phyloP scores from a whole-genome alignment of 2,888 invertebrate species.

The Volucella bombylans region DNA sequence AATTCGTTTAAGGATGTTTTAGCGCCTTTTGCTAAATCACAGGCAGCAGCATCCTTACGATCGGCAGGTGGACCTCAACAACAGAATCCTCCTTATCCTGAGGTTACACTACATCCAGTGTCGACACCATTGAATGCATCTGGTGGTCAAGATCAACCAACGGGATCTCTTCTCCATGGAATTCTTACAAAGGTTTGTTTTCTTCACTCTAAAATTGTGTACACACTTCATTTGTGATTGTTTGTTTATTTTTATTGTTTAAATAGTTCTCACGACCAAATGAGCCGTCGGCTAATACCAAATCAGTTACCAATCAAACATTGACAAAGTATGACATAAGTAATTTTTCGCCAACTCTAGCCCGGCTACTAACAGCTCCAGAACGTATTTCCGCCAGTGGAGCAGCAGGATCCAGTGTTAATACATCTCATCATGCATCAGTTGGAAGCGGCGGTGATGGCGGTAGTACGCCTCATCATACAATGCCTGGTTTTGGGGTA shows the following conservation, averaged over 20 bases:
- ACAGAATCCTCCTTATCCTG: conserved; percentile 85
- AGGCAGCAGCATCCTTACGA: conserved; percentile 55
- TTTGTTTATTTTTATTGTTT: conserved; percentile 4
- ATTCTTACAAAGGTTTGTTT: conserved; percentile 87
- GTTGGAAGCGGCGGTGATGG: conserved; percentile 41
- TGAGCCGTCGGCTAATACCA: conserved; percentile 47
- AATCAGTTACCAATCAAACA: conserved; percentile 70
- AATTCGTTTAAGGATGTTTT: conserved; percentile 88
- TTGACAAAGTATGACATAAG: conserved; percentile 72
- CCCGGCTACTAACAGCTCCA: conserved; percentile 89
- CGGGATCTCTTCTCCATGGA: conserved; percentile 87
- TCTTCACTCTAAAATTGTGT: too few relatives aligned
- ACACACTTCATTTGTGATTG: neutral
- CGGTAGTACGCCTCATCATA: conserved; percentile 35
- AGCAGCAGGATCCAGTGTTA: conserved; percentile 33
- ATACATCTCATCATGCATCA: conserved; percentile 51
- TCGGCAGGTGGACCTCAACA: conserved; percentile 53
- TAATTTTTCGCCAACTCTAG: conserved; percentile 88
- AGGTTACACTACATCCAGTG: conserved; percentile 90
- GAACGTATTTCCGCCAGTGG: conserved; percentile 79
- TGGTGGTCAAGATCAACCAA: conserved; percentile 83
- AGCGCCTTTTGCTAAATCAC: conserved; percentile 87
- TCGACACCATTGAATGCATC: conserved; percentile 77
- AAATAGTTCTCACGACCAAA: conserved; percentile 59
- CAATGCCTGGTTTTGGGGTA: conserved; percentile 71